Percentiles rank a stretch among this genome's conserved stretches.
Evolutionary conservation across 2,113 vertebrate species (phyloP).

Genomic region (Athene cunicularia): DNA sequence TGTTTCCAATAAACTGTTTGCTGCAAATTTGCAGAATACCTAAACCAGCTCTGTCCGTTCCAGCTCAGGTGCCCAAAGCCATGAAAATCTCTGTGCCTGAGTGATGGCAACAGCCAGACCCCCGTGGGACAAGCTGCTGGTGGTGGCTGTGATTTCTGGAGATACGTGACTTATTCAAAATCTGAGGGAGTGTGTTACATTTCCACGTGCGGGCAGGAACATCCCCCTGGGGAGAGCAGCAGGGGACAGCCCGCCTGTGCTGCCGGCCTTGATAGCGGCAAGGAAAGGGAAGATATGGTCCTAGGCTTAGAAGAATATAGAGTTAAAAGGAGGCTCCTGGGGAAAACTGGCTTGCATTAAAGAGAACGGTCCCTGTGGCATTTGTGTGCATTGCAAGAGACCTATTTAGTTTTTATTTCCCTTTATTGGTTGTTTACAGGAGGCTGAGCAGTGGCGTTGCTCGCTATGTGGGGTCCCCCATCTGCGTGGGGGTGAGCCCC

Average conservation of each 20-base stretch:
- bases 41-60: background rate
- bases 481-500: fast-evolving
- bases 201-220: fast-evolving
- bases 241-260: background rate
- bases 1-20: background rate
- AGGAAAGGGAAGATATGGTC: background rate
- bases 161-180: background rate
- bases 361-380: background rate
- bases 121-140: background rate
- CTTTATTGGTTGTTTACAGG: background rate
- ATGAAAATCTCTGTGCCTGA: fast-evolving
- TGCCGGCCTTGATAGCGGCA: background rate
- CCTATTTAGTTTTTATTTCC: background rate
- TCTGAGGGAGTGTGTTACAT: fast-evolving
- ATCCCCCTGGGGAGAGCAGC: background rate
- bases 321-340: conserved; percentile 5
- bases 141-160: background rate
- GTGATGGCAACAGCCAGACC: background rate
- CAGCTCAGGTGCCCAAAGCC: background rate
- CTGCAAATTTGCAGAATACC: background rate
- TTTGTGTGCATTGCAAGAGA: background rate
- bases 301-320: background rate
- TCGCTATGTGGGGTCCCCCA: fast-evolving
- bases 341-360: background rate
- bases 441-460: background rate